Base-by-base conservation (phyloP, 2,888 invertebrate species). In the Calliphora vomitoria region DNA sequence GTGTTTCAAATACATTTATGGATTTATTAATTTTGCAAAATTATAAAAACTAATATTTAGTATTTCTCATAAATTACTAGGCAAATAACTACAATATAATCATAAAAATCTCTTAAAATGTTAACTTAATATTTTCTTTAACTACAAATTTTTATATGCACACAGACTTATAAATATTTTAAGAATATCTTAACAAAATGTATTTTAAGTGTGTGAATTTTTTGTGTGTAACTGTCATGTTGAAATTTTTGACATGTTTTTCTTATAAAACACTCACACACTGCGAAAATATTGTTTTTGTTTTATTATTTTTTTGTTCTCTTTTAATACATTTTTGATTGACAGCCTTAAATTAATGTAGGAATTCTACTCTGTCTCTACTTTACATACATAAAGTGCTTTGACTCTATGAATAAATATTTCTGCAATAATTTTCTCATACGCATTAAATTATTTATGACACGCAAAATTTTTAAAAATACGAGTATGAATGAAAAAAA, bases 321-420 rank as follows among this genome's bases (percentile, higher is more conserved):
- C 13, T 11, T 68, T 80, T 6, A 15, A 50, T 35, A 35, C 6
- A 35, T 35, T 76, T 76, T 31, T 82, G 76, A 82, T 78, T 82
- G 85, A 76, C 85, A 85, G 64, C 18, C 76, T 81, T 55, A 74
- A 85, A 76, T 85, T 62, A 76, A 47, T 75, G 69, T 80, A 41
- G 68, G 41, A 69, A 69, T 71, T 81, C 47, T 64, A 85, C 62
- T 69, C 25, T 62, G n/a, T 60, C 53, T 69, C 15, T 58, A 5
- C 8, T 44, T 47, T 80, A 47, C n/a, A n/a, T n/a, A n/a, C 44
- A 47, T 58, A 13, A 66, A 55, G 58, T 71, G 38, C 10, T 55
- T 68, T 76, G n/a, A 15, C 3, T 4, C 5, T n/a, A 44, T 8
- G 13, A 41, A 11, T 53, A 44, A 44, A 44, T 44, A 58, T 74